These are phyloP conservation scores for Mustela nigripes DNA, from an alignment of 2,113 vertebrate species.

Conservation along the genomic window DNA sequence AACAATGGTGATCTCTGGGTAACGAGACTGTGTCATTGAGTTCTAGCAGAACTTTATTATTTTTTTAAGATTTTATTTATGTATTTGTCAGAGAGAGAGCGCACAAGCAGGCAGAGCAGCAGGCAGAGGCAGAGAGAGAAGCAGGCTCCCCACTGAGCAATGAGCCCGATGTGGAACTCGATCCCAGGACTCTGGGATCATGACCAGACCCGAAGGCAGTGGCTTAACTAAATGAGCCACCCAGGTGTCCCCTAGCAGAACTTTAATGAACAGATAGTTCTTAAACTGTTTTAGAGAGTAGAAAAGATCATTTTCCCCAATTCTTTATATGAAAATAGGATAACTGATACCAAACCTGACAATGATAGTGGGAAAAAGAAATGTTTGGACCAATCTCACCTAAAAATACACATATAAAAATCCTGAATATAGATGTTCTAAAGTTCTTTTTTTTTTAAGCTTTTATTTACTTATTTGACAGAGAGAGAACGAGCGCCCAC, in stretches of 20 bases:
- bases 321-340: slow-evolving; percentile 27
- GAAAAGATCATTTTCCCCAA: not conserved
- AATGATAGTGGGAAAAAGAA: not conserved
- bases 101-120: too few species aligned
- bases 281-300: not conserved
- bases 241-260: not conserved
- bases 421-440: not conserved
- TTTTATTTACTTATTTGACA: too few species aligned
- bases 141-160: too few species aligned
- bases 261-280: not conserved
- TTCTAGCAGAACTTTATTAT: not conserved
- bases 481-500: too few species aligned
- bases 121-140: too few species aligned
- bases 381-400: not conserved
- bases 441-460: not conserved
- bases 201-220: too few species aligned
- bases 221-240: too few species aligned
- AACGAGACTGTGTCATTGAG: not conserved
- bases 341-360: slow-evolving; percentile 23
- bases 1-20: slow-evolving; percentile 21
- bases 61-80: too few species aligned
- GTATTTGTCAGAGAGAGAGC: too few species aligned
- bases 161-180: too few species aligned
- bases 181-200: too few species aligned
- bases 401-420: not conserved